Evolutionary conservation across 2,113 vertebrate species (phyloP).

Genomic region (Pomatorhinus ruficollis): DNA sequence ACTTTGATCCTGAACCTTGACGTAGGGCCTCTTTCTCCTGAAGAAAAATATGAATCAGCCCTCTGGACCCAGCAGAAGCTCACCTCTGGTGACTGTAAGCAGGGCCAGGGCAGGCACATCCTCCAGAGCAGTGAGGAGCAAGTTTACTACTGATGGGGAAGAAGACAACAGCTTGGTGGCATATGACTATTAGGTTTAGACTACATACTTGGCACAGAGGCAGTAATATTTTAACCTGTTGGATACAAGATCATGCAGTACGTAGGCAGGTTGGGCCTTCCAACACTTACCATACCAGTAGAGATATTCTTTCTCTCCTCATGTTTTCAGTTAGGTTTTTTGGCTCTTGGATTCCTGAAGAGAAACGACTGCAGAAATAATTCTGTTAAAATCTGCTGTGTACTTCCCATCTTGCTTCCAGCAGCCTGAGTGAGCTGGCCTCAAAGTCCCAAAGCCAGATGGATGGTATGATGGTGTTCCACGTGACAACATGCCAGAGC

Average conservation of each 20-base stretch:
- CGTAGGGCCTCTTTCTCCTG: background rate
- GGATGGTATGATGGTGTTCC: background rate
- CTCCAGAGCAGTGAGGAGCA: background rate
- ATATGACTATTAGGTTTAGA: background rate
- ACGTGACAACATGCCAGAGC: background rate
- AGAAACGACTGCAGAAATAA: background rate
- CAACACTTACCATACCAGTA: rapidly evolving
- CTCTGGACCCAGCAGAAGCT: background rate
- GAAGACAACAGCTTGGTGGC: background rate
- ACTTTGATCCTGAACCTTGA: background rate
- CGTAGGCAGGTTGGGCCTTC: background rate
- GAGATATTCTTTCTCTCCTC: background rate
- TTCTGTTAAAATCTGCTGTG: background rate
- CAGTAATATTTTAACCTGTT: background rate
- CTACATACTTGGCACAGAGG: background rate
- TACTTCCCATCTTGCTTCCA: background rate
- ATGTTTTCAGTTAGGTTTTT: background rate
- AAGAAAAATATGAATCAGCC: background rate
- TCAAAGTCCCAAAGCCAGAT: background rate
- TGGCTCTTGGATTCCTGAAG: background rate
- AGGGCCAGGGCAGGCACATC: background rate
- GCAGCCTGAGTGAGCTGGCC: background rate
- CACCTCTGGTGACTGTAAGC: background rate
- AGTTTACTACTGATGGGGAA: background rate
- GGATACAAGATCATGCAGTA: background rate